Base-by-base conservation (phyloP, 35 echinoderm and acorn worm genomes). In the Hemicentrotus pulcherrimus region DNA sequence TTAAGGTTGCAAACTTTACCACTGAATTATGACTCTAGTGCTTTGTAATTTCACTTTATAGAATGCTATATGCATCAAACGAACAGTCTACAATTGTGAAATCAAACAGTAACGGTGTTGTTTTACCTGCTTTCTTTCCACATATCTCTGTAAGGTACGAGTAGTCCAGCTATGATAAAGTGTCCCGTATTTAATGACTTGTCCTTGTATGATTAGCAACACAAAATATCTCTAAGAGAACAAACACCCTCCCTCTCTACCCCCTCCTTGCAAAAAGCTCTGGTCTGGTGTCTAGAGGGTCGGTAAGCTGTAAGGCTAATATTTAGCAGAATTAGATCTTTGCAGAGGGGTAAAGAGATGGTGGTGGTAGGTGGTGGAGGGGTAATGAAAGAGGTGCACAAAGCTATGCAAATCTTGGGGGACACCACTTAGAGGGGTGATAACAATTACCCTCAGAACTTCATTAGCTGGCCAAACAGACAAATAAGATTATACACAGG, bases 401-500 rank as follows among this genome's bases (percentile, higher is more conserved):
- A 55, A 55, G 50, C 50, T 55, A 8, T 55, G 50, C 50, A 55
- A 55, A 55, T 55, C 50, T 55, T 55, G 50, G 50, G 50, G 50
- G 50, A 86, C 86, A 86, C 11, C 86, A 86, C 86, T 86, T 86
- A 94, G 31, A 58, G 92, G 92, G 50, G 93, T 65, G 47, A 61
- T 22, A 28, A 78, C 7, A 61, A 61, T 50, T 94, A 13, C 50
- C 28, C 31, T 10, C 5, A 32, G n/a, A 31, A 48, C 12, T 35
- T 52, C 22, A 46, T 78, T 71, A 78, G n/a, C 48, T 61, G n/a
- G 70, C 18, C 59, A 95, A 86, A 86, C 47, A 88, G 45, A 95
- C 86, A 95, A 55, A 95, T 32, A 88, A 32, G 87, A 46, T 46
- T 32, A 95, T n/a, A 52, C 4, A 71, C 93, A 95, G 94, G 13